Evolutionary conservation across 2,797 vertebrate species (phyloP), one percentile per base, ranked within the genome.

Genomic region (Acropternis orthonyx): DNA sequence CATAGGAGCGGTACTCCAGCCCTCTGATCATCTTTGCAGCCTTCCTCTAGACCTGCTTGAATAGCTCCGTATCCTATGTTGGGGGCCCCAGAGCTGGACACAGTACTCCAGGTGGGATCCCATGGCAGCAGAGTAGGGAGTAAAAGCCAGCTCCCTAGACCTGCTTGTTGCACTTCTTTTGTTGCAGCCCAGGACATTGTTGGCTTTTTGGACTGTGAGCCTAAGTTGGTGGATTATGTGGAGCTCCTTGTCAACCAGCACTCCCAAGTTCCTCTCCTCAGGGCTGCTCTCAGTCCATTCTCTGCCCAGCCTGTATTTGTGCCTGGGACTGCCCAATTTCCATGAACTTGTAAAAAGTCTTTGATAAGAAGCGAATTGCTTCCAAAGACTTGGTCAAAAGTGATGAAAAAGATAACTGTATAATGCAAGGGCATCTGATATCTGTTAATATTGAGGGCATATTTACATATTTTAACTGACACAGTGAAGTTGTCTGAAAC

Each of bases 381-480:
- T 95, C 69, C 74, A 94, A 75, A 88, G 23, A 37, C 71, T 88
- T 94, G 5, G 5, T 89, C n/a, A 62, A 89, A 97, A 95, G 19
- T 85, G 65, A 75, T 86, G 71, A 66, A 94, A 85, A 92, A 58
- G 58, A 88, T 78, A 88, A 91, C 30, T 48, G 37, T 66, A 30
- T 54, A 90, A 83, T 69, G 61, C 59, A 93, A 95, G 78, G 96
- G 28, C 51, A 84, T 43, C 6, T 72, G 78, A 72, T 39, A 96
- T 77, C 27, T 89, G 67, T 85, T 96, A 95, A 85, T 84, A 21
- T 48, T 88, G 65, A 86, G 67, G 56, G 73, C 14, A 7, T 93
- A 96, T 97, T 96, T 97, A 79, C 51, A 65, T 91, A 95, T 92
- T 93, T 43, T 88, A 95, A 77, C 75, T 83, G 72, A 69, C 54